Base-by-base conservation (phyloP, 2,888 invertebrate genomes). In the Pantelozetes paolii region DNA sequence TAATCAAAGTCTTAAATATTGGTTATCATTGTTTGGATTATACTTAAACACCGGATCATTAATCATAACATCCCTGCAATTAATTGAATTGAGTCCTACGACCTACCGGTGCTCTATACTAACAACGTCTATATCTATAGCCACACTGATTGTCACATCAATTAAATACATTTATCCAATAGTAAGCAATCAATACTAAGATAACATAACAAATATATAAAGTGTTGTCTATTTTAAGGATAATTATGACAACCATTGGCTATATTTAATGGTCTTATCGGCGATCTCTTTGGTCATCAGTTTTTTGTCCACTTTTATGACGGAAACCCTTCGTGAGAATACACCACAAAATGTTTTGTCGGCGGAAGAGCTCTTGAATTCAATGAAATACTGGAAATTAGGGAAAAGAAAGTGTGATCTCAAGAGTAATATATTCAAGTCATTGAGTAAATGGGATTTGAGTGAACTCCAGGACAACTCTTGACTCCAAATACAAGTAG, bases 381-480 rank as follows among this genome's bases (percentile, higher is more conserved):
- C 20, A 20, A 48, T 73, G 50, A 50, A 36, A n/a, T 73, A 57
- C 42, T 73, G 73, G 73, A 50, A 28, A 70, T 30, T 69, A 40
- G 67, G 69, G n/a, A 73, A 73, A 42, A 69, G 69, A 13, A 70
- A 20, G 42, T 73, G 69, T 6, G 73, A 73, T 26, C n/a, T 73
- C 28, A 69, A 69, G 28, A 69, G 69, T 2, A 70, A 73, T 45
- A 32, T 73, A 1, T 73, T 73, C 32, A 32, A 69, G 13, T 69
- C 69, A n/a, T 36, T 73, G 42, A 73, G 73, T 32, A 73, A 73
- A 71, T 73, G 73, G 73, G 48, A 69, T 26, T 13, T 73, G 6
- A 73, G 70, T 70, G 28, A 73, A 15, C 69, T 73, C 50, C 50
- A 50, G n/a, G 69, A 69, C 30, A 54, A 70, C 30, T 70, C 28